These are phyloP conservation scores for Empidonax traillii DNA, from an alignment of 2,113 vertebrate species.

Conservation along the genomic window DNA sequence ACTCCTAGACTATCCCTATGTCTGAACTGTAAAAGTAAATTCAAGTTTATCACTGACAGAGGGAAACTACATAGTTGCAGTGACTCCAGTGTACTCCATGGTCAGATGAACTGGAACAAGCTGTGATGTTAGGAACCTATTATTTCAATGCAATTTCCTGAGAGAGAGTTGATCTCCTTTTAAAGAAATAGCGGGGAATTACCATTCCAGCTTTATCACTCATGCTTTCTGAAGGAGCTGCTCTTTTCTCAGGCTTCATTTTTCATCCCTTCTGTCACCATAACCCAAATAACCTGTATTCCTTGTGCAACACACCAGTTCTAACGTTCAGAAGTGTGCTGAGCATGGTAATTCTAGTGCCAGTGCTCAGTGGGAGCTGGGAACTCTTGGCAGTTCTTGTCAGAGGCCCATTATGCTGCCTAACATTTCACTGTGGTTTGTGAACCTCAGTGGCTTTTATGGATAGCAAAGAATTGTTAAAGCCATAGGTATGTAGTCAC, in stretches of 20 bases:
- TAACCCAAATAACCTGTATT: slow-evolving; percentile 38
- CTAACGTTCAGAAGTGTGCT: slow-evolving; percentile 39
- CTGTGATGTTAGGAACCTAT: background rate
- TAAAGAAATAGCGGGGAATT: background rate
- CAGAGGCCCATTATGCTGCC: slow-evolving; percentile 15
- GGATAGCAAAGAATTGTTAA: background rate
- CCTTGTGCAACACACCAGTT: background rate
- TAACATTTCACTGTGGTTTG: background rate
- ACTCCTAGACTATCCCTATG: background rate
- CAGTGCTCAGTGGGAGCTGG: background rate
- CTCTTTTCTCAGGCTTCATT: slow-evolving; percentile 44
- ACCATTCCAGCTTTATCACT: background rate
- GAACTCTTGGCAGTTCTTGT: slow-evolving; percentile 8
- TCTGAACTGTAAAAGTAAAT: background rate
- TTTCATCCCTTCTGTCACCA: slow-evolving; percentile 37
- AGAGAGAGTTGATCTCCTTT: slow-evolving; percentile 16
- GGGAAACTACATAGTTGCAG: background rate
- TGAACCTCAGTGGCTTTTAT: slow-evolving; percentile 11
- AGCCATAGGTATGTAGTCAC: background rate
- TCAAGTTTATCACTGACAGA: background rate
- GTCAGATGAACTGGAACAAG: background rate
- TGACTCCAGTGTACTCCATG: background rate
- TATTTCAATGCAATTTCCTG: slow-evolving; percentile 14
- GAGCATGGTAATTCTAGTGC: slow-evolving; percentile 28
- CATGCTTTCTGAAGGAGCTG: slow-evolving; percentile 13